phyloP scores from a whole-genome alignment of 1,140 invertebrate genomes.

The Oscheius sp. region DNA sequence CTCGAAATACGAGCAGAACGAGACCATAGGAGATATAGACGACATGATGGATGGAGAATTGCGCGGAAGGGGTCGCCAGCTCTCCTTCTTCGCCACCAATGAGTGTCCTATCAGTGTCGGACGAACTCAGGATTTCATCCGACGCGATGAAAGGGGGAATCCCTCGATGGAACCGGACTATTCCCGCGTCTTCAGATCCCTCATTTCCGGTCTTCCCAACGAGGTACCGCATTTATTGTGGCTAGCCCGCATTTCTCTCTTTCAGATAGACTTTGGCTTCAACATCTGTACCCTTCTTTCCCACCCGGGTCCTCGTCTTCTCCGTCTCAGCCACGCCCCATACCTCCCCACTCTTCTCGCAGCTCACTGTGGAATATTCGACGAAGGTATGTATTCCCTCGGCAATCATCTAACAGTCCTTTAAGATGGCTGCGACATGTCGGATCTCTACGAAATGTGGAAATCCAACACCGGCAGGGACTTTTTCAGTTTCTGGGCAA shows the following conservation, averaged over 20 bases:
- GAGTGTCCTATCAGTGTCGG: conserved; percentile 19
- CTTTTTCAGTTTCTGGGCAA: conserved; percentile 61
- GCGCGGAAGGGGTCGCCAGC: conserved; percentile 32
- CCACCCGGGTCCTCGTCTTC: conserved; percentile 82
- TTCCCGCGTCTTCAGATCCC: conserved; percentile 79
- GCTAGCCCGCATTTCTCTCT: no score
- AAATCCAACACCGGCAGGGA: conserved; percentile 45
- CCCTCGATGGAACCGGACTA: conserved; percentile 65
- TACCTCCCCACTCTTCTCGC: conserved; percentile 81
- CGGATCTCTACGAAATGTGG: conserved; percentile 28
- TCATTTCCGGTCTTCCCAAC: conserved; percentile 90
- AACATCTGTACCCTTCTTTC: conserved; percentile 92
- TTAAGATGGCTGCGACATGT: conserved; percentile 25
- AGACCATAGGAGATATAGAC: conserved; percentile 48
- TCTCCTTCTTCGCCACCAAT: conserved; percentile 31
- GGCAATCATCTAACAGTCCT: background rate
- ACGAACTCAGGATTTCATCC: background rate
- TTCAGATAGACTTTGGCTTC: conserved; percentile 78
- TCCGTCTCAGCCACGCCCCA: conserved; percentile 79
- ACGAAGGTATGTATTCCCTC: conserved; percentile 70
- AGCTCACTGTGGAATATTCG: conserved; percentile 88
- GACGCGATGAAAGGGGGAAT: conserved; percentile 20
- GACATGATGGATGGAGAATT: conserved; percentile 52
- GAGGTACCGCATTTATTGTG: conserved; percentile 75
- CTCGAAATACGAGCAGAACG: conserved; percentile 54